Evolutionary conservation across 2,113 vertebrate species (phyloP).

Genomic region (Limanda limanda): DNA sequence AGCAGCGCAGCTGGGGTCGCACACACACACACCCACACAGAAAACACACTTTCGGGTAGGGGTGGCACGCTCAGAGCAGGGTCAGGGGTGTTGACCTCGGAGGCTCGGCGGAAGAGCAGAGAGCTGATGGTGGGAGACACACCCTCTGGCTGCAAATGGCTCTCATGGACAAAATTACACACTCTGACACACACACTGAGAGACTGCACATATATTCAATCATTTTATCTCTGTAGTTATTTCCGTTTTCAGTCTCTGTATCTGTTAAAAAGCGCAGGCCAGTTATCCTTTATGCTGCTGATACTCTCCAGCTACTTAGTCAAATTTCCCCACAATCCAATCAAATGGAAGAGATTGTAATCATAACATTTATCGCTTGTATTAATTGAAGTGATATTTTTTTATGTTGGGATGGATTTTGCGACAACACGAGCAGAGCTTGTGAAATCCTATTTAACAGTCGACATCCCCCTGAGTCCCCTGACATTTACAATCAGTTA

Average conservation of each 20-base stretch:
- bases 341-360: neutral
- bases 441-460: constrained; percentile 2
- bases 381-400: neutral
- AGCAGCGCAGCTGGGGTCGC: constrained; percentile 31
- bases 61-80: constrained; percentile 52
- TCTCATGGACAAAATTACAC: constrained; percentile 19
- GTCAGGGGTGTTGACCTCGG: constrained; percentile 67
- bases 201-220: neutral
- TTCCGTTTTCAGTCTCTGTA: constrained; percentile 9
- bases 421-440: neutral
- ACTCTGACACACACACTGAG: neutral
- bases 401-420: neutral
- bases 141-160: constrained; percentile 50
- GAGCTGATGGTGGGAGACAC: constrained; percentile 63
- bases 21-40: constrained; percentile 45
- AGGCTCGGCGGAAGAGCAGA: constrained; percentile 45
- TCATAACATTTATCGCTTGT: neutral
- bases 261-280: neutral
- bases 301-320: constrained; percentile 1
- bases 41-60: constrained; percentile 20
- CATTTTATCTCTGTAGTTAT: constrained; percentile 3
- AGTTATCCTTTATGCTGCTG: neutral
- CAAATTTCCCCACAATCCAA: neutral
- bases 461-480: neutral
- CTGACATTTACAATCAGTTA: neutral